A percentile compares a stretch with the other conserved stretches of the same genome.
Conservation (phyloP, 2,797 vertebrate species). For the Neosilurus mollespiculum region DNA sequence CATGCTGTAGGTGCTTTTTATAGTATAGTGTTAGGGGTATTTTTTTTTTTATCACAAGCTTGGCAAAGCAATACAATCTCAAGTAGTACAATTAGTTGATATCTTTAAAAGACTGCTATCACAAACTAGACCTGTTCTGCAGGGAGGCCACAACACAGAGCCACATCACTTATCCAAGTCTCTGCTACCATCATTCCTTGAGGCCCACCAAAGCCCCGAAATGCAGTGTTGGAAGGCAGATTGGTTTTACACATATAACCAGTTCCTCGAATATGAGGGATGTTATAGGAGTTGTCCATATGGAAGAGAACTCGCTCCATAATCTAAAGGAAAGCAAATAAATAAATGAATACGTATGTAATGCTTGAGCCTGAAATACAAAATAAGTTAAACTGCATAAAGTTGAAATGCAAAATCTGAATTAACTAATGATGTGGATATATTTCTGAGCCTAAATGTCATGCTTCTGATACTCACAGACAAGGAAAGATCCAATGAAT, state of each 20-base stretch:
- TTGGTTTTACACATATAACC: conserved; percentile 89
- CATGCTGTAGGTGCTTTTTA: neutral
- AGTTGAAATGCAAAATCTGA: neutral
- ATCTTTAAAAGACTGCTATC: neutral
- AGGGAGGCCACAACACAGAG: conserved; percentile 75
- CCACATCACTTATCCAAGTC: conserved; percentile 85
- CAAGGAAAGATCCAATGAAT: conserved; percentile 84
- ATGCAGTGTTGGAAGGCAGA: conserved; percentile 91
- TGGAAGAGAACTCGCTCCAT: conserved; percentile 89
- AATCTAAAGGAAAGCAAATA: conserved; percentile 67
- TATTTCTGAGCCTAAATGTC: neutral
- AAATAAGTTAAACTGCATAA: neutral
- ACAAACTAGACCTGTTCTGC: conserved; percentile 77
- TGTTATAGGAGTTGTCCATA: conserved; percentile 89
- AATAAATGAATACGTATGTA: neutral
- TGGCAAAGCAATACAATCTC: neutral
- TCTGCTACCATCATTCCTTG: conserved; percentile 91
- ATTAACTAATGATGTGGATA: neutral
- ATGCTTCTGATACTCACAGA: conserved; percentile 73
- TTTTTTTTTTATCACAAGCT: neutral
- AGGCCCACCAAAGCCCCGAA: conserved; percentile 91
- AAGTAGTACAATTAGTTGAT: neutral
- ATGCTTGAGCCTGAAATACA: neutral
- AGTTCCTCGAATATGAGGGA: conserved; percentile 79
- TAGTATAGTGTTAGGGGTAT: neutral